phyloP scores from a whole-genome alignment of 2,113 vertebrate species.

The Tympanuchus pallidicinctus region DNA sequence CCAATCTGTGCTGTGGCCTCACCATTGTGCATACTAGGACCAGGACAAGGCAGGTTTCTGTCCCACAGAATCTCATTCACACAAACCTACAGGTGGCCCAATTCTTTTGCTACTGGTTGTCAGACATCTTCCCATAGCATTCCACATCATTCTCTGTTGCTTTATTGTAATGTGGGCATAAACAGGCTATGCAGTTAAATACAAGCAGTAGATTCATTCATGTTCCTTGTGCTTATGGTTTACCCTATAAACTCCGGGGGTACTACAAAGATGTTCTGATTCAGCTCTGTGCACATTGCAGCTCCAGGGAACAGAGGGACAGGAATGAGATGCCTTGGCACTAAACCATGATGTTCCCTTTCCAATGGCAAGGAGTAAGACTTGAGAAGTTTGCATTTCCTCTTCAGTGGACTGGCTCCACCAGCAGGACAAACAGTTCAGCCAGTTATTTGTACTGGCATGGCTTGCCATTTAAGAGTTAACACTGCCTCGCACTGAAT shows the following conservation, averaged over 20 bases:
- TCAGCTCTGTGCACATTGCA: not conserved
- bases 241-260: not conserved
- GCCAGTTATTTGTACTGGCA: not conserved
- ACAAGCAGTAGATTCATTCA: not conserved
- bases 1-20: not conserved
- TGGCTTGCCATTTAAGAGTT: not conserved
- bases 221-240: not conserved
- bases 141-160: not conserved
- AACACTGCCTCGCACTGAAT: not conserved
- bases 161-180: not conserved
- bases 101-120: not conserved
- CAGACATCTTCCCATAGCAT: not conserved
- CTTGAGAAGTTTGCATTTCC: not conserved
- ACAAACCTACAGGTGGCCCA: not conserved
- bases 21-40: not conserved
- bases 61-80: not conserved
- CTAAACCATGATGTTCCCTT: not conserved
- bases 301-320: not conserved
- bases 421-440: not conserved
- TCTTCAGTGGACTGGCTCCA: not conserved
- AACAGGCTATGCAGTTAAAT: not conserved
- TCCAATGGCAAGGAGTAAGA: not conserved
- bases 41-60: not conserved
- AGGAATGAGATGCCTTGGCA: not conserved
- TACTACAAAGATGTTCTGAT: fast-evolving